Conservation (phyloP, 2,113 vertebrate species). For the Mormyrus lacerda region DNA sequence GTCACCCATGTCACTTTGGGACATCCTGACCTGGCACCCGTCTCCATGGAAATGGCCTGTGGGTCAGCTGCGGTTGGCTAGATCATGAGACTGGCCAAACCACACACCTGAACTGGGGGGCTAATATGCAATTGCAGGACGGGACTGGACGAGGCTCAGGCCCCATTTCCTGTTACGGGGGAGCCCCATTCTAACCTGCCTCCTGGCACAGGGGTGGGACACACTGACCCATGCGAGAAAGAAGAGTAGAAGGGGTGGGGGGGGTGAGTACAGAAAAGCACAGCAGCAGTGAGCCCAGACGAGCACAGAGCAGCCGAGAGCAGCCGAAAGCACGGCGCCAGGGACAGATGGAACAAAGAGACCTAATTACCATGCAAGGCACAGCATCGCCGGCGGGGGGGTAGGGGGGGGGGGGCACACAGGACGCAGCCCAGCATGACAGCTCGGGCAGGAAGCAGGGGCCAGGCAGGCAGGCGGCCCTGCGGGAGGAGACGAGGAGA, state of each 20-base stretch:
- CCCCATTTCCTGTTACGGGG: background rate
- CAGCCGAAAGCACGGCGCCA: conserved; percentile 23
- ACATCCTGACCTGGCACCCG: background rate
- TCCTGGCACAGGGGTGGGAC: background rate
- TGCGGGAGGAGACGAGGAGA: conserved; percentile 3
- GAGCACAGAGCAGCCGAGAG: background rate
- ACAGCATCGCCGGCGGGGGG: conserved; percentile 72
- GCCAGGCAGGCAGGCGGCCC: conserved; percentile 17
- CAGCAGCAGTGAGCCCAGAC: background rate
- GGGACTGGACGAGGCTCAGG: background rate
- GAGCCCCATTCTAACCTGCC: background rate
- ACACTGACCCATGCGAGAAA: background rate
- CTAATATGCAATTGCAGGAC: background rate
- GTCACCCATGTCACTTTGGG: background rate
- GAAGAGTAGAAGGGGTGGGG: background rate
- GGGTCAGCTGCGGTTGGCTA: background rate
- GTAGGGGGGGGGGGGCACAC: conserved; percentile 60
- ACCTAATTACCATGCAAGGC: conserved; percentile 77
- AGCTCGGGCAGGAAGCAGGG: conserved; percentile 66
- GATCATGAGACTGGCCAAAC: background rate
- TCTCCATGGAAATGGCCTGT: background rate
- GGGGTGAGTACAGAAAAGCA: background rate
- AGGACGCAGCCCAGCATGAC: conserved; percentile 75
- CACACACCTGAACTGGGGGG: background rate
- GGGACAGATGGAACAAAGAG: conserved; percentile 71